phyloP scores from a whole-genome alignment of 2,888 invertebrate species.

The Aphodius granarius region DNA sequence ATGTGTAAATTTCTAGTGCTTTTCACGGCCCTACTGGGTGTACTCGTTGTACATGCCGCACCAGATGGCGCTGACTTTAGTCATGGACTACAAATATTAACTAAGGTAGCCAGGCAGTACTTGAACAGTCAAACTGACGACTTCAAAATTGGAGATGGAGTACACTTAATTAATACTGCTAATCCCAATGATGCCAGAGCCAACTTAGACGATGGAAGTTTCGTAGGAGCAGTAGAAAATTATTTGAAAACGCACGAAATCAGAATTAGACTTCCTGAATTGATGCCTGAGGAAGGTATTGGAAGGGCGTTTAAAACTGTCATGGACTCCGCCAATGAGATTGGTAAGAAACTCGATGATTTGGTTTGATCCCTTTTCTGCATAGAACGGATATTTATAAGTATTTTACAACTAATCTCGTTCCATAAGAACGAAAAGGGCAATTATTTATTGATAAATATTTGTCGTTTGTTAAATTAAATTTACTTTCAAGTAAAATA shows the following conservation, averaged over 20 bases:
- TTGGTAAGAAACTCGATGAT: conserved; percentile 51
- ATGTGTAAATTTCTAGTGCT: conserved; percentile 40
- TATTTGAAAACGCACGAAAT: conserved; percentile 74
- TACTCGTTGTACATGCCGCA: conserved; percentile 26
- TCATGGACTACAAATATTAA: conserved; percentile 45
- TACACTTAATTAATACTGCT: conserved; percentile 62
- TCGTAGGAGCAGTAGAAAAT: conserved; percentile 63
- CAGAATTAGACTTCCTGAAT: conserved; percentile 68
- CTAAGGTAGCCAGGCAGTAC: conserved; percentile 57
- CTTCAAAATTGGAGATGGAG: conserved; percentile 64
- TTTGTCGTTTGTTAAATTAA: no score
- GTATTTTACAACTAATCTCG: not conserved
- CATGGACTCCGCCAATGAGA: conserved; percentile 55
- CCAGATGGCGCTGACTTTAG: conserved; percentile 39
- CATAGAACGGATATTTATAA: not conserved
- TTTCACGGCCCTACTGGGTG: conserved; percentile 30
- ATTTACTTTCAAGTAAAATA: no score
- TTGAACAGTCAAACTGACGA: conserved; percentile 58
- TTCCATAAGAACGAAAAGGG: no score
- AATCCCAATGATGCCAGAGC: conserved; percentile 55
- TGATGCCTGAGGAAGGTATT: conserved; percentile 66
- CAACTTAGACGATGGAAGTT: conserved; percentile 57
- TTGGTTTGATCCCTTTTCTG: not conserved
- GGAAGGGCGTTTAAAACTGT: conserved; percentile 59
- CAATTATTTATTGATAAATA: no score